Conservation (phyloP, 2,888 invertebrate genomes). For the Drosophila prostipennis region DNA sequence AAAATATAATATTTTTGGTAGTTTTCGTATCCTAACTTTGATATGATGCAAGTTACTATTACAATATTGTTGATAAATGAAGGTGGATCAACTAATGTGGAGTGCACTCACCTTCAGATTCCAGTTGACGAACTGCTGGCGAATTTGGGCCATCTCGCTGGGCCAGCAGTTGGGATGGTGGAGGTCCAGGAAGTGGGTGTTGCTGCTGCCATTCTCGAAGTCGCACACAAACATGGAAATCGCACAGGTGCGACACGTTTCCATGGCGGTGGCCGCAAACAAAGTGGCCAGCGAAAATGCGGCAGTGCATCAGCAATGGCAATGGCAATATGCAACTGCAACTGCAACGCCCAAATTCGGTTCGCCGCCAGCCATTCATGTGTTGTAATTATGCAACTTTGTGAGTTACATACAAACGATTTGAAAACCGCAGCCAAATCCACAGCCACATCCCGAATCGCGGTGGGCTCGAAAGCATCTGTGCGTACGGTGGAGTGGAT, state of each 20-base stretch:
- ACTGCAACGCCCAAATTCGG: conserved; percentile 31
- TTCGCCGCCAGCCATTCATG: conserved; percentile 13
- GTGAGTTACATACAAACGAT: conserved; percentile 13
- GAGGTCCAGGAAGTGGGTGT: conserved; percentile 69
- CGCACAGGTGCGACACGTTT: conserved; percentile 82
- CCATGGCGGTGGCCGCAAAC: conserved; percentile 64
- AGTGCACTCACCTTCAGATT: conserved; percentile 73
- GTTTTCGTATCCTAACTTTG: no score
- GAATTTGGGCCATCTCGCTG: conserved; percentile 76
- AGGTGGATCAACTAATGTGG: no score
- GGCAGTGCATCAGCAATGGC: conserved; percentile 29
- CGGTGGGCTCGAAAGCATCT: conserved; percentile 30
- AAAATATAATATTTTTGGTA: no score
- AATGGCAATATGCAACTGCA: conserved; percentile 21
- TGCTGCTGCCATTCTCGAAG: conserved; percentile 78
- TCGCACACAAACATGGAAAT: conserved; percentile 70
- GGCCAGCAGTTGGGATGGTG: conserved; percentile 77
- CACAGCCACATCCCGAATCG: conserved; percentile 11
- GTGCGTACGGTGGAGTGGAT: conserved; percentile 17
- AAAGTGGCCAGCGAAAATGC: conserved; percentile 21
- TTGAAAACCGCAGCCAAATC: conserved; percentile 13
- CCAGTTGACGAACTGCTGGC: conserved; percentile 76
- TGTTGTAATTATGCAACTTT: conserved; percentile 64
- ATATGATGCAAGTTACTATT: no score
- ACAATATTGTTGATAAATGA: no score